Evolutionary conservation across 2,113 vertebrate genomes (phyloP).

Genomic region (Merops nubicus): DNA sequence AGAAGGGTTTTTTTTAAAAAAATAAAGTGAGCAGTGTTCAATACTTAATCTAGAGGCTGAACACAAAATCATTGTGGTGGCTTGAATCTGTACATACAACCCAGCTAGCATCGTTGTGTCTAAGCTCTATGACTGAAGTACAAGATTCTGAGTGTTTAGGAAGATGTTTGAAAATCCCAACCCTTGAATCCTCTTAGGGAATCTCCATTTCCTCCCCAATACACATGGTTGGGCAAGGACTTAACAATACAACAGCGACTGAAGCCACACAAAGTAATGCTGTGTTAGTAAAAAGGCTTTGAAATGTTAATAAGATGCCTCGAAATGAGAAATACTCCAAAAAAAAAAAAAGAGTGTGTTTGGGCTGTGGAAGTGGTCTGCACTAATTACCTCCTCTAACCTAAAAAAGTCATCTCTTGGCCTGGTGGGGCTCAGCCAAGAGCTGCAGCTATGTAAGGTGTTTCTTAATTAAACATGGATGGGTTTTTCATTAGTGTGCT

Average conservation of each 20-base stretch:
- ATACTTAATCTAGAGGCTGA: not conserved
- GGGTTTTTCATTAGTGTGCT: constrained; percentile 40
- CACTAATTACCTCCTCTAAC: not conserved
- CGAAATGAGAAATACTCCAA: too few species aligned
- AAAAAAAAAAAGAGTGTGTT: not conserved
- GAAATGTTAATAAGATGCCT: not conserved
- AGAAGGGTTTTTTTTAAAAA: not conserved
- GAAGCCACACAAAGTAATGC: not conserved
- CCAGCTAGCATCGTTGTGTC: not conserved
- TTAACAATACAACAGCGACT: not conserved
- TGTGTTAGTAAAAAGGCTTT: not conserved
- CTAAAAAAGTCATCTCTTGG: not conserved
- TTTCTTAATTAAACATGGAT: constrained; percentile 9
- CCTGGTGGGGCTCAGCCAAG: not conserved
- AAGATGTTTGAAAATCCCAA: not conserved
- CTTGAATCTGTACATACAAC: not conserved
- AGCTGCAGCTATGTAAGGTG: not conserved
- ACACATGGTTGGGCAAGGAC: not conserved
- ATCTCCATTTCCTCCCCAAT: not conserved
- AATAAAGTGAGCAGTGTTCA: not conserved
- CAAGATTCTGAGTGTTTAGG: not conserved
- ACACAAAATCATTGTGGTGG: not conserved
- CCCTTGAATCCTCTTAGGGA: accelerated
- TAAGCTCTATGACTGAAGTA: not conserved
- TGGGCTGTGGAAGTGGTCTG: not conserved